Percentiles rank a stretch among this genome's conserved stretches.
Conservation (phyloP, 2,888 invertebrate genomes). For the Pristionchus exspectatus region DNA sequence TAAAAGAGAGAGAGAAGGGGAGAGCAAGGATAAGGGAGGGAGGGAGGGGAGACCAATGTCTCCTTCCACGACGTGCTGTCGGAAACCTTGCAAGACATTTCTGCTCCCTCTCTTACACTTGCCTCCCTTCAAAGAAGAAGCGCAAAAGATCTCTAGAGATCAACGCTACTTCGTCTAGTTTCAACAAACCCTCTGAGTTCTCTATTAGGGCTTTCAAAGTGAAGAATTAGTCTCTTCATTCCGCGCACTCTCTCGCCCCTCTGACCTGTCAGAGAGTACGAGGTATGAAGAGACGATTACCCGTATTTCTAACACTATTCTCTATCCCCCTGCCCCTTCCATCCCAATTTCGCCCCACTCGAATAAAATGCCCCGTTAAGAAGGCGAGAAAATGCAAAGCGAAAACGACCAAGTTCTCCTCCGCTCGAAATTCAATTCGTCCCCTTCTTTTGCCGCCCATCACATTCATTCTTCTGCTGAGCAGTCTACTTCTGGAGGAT, state of each 20-base stretch:
- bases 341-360: background rate
- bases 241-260: no score
- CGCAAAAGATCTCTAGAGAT: slow-evolving; percentile 4
- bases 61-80: background rate
- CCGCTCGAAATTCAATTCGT: slow-evolving; percentile 10
- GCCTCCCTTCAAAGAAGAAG: background rate
- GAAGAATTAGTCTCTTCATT: no score
- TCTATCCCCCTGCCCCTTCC: background rate
- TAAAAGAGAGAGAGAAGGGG: background rate
- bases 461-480: background rate
- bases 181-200: no score
- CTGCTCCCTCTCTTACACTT: background rate
- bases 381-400: slow-evolving; percentile 21
- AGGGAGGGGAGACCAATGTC: background rate
- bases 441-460: background rate
- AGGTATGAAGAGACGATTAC: background rate
- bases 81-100: slow-evolving; percentile 13
- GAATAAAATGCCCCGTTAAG: background rate
- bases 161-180: background rate
- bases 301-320: background rate
- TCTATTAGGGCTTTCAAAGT: background rate
- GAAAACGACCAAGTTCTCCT: slow-evolving; percentile 24
- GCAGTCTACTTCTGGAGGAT: background rate
- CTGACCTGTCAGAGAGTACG: no score
- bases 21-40: background rate